Percentiles rank a stretch among this genome's conserved stretches.
These are phyloP conservation scores for Tigriopus japonicus DNA, from an alignment of 1,140 invertebrate species.

Conservation along the genomic window DNA sequence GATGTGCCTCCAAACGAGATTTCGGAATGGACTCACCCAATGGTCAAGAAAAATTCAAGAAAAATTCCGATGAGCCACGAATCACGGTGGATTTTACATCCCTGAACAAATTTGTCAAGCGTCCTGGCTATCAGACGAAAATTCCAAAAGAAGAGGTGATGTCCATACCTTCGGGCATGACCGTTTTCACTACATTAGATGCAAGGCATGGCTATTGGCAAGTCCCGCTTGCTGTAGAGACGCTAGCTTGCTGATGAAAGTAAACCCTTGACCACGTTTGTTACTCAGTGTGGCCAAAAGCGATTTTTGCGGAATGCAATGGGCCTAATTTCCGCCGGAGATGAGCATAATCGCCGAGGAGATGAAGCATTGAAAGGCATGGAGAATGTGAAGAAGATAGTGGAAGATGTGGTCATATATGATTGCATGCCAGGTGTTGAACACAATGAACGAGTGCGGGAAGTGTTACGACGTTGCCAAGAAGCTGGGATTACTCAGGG, in stretches of 20 bases:
- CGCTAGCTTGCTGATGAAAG: slow-evolving; percentile 19
- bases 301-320: slow-evolving; percentile 16
- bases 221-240: too few relatives aligned
- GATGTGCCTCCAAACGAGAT: neutral
- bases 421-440: too few relatives aligned
- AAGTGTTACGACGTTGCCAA: too few relatives aligned
- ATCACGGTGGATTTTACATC: slow-evolving; percentile 17
- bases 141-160: slow-evolving; percentile 19
- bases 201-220: slow-evolving; percentile 22
- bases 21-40: neutral
- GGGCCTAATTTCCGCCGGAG: slow-evolving; percentile 16
- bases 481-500: too few relatives aligned
- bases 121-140: slow-evolving; percentile 18
- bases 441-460: too few relatives aligned
- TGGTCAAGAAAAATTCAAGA: neutral
- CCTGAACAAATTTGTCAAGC: slow-evolving; percentile 20
- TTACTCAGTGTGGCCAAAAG: slow-evolving; percentile 19
- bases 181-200: slow-evolving; percentile 20
- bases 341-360: slow-evolving; percentile 18
- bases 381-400: slow-evolving; percentile 16
- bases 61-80: neutral
- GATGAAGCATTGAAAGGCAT: slow-evolving; percentile 16
- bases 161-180: slow-evolving; percentile 1
- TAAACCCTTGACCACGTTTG: slow-evolving; percentile 20
- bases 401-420: slow-evolving; percentile 17